Percentiles rank a stretch among this genome's conserved stretches.
These are phyloP conservation scores for Apomyelois bistriatella DNA, from an alignment of 2,888 invertebrate species.

Conservation along the genomic window DNA sequence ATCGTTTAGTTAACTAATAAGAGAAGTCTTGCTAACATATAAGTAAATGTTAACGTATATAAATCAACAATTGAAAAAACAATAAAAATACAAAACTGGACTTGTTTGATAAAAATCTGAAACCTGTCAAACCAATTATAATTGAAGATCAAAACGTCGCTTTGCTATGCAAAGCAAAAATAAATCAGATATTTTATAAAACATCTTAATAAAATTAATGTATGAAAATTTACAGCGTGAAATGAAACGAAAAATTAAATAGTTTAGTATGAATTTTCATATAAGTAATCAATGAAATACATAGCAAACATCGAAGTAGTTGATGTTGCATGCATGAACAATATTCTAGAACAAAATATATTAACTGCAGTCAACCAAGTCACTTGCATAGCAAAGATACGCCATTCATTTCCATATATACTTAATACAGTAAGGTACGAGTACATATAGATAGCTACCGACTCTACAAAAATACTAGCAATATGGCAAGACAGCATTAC, in stretches of 20 bases:
- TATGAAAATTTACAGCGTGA: no score
- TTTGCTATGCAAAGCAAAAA: neutral
- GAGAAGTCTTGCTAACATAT: slow-evolving; percentile 55
- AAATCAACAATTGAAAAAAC: slow-evolving; percentile 41
- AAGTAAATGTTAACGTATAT: slow-evolving; percentile 30
- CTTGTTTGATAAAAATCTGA: neutral
- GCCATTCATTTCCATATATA: slow-evolving; percentile 21
- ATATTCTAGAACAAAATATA: slow-evolving; percentile 6
- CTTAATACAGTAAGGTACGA: slow-evolving; percentile 44
- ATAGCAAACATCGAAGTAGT: neutral
- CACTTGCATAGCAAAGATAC: slow-evolving; percentile 15
- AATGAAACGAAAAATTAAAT: no score
- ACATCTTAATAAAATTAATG: neutral
- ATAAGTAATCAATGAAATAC: no score
- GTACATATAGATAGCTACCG: slow-evolving; percentile 47
- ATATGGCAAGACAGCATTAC: slow-evolving; percentile 78
- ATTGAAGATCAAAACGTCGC: neutral
- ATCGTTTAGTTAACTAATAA: slow-evolving; percentile 57
- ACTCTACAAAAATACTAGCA: slow-evolving; percentile 67
- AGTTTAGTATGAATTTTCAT: no score
- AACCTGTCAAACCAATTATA: neutral
- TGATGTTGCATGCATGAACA: slow-evolving; percentile 7
- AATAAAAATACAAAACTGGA: slow-evolving; percentile 28
- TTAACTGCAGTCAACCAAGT: slow-evolving; percentile 3
- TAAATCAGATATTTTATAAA: neutral